These are phyloP conservation scores for Botia kubotai DNA, from an alignment of 2,797 vertebrate genomes.

Conservation along the genomic window DNA sequence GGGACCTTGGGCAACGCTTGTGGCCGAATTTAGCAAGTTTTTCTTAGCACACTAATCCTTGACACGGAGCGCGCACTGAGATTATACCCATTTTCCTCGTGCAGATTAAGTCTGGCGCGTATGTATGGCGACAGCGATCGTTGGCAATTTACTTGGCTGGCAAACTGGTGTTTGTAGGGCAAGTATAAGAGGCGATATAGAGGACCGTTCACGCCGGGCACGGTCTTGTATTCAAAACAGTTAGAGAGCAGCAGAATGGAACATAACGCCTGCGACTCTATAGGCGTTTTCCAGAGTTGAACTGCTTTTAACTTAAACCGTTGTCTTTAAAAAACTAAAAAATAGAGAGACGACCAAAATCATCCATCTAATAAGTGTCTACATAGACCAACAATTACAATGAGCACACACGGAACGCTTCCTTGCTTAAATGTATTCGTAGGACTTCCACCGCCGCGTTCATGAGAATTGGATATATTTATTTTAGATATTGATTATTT, in stretches of 20 bases:
- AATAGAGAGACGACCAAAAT: not conserved
- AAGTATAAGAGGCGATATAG: slow-evolving; percentile 42
- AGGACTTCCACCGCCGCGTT: too few species aligned
- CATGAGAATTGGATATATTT: too few species aligned
- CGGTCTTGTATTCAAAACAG: not conserved
- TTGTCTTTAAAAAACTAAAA: not conserved
- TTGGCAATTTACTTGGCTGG: slow-evolving; percentile 56
- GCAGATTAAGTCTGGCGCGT: slow-evolving; percentile 63
- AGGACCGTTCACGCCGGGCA: not conserved
- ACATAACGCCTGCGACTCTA: not conserved
- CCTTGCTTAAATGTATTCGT: too few species aligned
- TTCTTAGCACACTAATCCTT: slow-evolving; percentile 74
- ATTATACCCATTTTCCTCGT: slow-evolving; percentile 75
- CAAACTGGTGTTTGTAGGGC: slow-evolving; percentile 57
- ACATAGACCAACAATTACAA: not conserved
- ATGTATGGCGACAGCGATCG: slow-evolving; percentile 37
- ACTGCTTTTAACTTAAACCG: not conserved
- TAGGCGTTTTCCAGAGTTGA: not conserved
- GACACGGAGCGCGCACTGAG: slow-evolving; percentile 75
- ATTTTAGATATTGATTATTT: too few species aligned
- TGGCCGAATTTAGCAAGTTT: slow-evolving; percentile 68
- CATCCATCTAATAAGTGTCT: not conserved
- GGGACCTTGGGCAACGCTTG: slow-evolving; percentile 41
- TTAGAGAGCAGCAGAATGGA: not conserved
- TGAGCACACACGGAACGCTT: not conserved